Evolutionary conservation across 2,113 vertebrate species (phyloP).

Genomic region (Pogona vitticeps): DNA sequence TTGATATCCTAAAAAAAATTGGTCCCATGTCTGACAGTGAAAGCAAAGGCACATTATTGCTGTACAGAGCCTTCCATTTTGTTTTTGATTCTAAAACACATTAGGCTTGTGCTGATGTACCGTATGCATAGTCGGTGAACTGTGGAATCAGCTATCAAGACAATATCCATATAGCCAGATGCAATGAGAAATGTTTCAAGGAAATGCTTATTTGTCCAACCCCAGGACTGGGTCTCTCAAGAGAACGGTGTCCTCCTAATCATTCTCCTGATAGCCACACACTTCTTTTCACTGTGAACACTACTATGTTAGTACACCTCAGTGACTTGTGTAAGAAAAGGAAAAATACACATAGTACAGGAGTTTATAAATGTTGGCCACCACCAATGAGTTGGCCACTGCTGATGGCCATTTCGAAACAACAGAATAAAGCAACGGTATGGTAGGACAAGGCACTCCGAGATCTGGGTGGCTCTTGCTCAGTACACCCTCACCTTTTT

Average conservation of each 20-base stretch:
- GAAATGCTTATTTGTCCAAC: not conserved
- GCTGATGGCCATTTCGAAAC: not conserved
- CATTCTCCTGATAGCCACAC: not conserved
- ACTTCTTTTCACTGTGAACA: not conserved
- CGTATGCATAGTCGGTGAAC: not conserved
- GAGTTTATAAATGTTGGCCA: not conserved
- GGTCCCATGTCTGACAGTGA: not conserved
- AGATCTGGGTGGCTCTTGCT: not conserved
- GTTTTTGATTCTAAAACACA: not conserved
- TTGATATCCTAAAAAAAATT: constrained; percentile 10
- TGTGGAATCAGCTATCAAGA: not conserved
- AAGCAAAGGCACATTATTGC: not conserved
- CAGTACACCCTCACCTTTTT: too few species aligned
- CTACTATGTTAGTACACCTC: not conserved
- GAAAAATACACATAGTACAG: not conserved
- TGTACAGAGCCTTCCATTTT: not conserved
- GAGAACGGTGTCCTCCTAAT: not conserved
- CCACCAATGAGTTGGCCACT: not conserved
- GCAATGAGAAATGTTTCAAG: not conserved
- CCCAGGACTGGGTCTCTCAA: not conserved
- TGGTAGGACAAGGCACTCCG: not conserved
- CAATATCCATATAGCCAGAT: not conserved
- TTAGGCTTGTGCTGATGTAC: not conserved
- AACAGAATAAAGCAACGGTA: not conserved
- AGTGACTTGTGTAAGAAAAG: not conserved